Evolutionary conservation across 2,113 vertebrate species (phyloP).

Genomic region (Chroicocephalus ridibundus): DNA sequence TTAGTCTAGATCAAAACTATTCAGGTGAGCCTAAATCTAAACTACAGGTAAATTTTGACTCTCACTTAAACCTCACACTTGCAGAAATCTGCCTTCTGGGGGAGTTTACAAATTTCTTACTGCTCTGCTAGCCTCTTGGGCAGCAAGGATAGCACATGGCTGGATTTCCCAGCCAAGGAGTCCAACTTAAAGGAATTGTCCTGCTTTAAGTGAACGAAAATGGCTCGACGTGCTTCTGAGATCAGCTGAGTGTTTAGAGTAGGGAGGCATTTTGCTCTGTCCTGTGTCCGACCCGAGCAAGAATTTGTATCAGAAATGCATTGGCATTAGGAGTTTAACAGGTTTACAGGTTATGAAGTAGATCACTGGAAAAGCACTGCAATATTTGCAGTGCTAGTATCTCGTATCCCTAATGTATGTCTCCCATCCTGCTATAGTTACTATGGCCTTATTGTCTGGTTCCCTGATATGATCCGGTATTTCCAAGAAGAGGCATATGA

Average conservation of each 20-base stretch:
- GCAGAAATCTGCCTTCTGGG: not conserved
- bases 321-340: not conserved
- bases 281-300: not conserved
- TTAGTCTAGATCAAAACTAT: not conserved
- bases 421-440: conserved; percentile 76
- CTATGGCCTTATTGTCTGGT: conserved; percentile 95
- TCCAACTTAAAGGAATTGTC: not conserved
- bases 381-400: not conserved
- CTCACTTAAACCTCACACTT: not conserved
- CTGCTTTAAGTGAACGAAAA: not conserved
- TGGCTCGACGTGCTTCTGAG: not conserved
- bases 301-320: not conserved
- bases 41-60: not conserved
- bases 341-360: not conserved
- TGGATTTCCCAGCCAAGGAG: not conserved
- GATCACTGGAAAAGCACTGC: not conserved
- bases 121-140: not conserved
- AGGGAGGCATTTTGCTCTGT: not conserved
- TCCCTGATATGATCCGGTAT: conserved; percentile 97
- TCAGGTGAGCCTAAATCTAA: not conserved
- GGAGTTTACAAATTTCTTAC: not conserved
- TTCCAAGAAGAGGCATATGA: conserved; percentile 92
- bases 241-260: not conserved
- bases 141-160: not conserved
- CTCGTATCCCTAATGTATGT: not conserved